Conservation (phyloP, 2,797 vertebrate genomes). For the Sylvilagus floridanus region DNA sequence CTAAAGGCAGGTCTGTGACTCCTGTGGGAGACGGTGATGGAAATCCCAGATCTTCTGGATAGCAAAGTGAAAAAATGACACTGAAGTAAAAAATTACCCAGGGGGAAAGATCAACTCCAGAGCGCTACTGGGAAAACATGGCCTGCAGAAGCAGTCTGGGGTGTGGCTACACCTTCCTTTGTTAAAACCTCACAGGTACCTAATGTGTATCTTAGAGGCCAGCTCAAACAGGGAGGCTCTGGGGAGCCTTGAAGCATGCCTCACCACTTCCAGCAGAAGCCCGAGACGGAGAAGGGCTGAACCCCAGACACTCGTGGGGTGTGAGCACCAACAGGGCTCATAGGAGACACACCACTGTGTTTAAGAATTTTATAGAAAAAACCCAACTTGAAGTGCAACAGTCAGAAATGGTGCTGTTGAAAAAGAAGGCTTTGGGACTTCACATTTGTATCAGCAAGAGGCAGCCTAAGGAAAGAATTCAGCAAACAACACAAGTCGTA, state of each 20-base stretch:
- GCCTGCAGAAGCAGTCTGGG: no score
- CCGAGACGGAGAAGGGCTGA: not conserved
- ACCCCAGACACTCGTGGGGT: not conserved
- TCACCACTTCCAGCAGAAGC: not conserved
- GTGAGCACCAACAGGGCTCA: not conserved
- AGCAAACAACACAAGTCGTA: not conserved
- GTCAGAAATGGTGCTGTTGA: not conserved
- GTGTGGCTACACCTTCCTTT: not conserved
- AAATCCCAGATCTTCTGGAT: not conserved
- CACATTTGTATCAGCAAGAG: not conserved
- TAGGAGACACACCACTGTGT: not conserved
- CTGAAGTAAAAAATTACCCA: not conserved
- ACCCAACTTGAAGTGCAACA: not conserved
- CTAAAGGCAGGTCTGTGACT: not conserved
- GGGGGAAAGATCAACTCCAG: not conserved
- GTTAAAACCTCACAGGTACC: not conserved
- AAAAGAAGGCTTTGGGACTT: not conserved
- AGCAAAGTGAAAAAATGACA: not conserved
- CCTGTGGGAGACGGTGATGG: not conserved
- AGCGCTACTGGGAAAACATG: not conserved
- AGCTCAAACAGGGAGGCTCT: not conserved
- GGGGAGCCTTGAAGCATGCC: not conserved
- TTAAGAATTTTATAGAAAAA: not conserved
- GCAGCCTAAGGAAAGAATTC: not conserved
- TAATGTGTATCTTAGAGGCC: no score